phyloP scores from a whole-genome alignment of 2,113 vertebrate species.

The Lepus americanus region DNA sequence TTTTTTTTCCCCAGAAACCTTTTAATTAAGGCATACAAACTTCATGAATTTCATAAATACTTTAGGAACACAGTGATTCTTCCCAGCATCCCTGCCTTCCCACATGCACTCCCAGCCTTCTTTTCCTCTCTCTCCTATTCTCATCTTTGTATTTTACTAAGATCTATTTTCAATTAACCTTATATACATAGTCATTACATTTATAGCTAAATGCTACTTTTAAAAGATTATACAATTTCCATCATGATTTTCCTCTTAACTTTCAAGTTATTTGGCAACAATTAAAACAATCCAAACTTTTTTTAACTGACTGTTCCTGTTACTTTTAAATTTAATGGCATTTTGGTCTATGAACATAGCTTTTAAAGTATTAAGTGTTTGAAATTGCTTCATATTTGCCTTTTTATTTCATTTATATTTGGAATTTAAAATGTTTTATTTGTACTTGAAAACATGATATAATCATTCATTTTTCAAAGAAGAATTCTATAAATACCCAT shows the following conservation, averaged over 20 bases:
- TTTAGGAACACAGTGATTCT: too few species aligned
- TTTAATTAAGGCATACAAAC: too few species aligned
- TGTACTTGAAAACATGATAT: neutral
- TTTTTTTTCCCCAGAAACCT: too few species aligned
- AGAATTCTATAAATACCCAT: neutral
- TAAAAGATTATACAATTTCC: constrained; percentile 38
- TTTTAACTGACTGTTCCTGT: neutral
- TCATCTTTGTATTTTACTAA: too few species aligned
- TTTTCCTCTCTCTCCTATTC: too few species aligned
- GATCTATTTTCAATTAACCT: too few species aligned
- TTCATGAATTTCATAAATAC: too few species aligned
- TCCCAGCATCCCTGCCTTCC: too few species aligned
- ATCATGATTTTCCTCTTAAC: constrained; percentile 41
- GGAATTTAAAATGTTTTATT: constrained; percentile 50
- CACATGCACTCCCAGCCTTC: too few species aligned
- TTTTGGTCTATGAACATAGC: neutral
- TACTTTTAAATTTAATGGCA: neutral
- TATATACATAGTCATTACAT: constrained; percentile 63
- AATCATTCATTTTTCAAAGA: constrained; percentile 37
- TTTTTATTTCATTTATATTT: constrained; percentile 5
- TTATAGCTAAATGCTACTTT: constrained; percentile 34
- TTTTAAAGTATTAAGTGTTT: neutral
- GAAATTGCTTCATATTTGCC: neutral
- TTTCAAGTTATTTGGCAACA: neutral
- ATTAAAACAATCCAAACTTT: constrained; percentile 13